Base-by-base conservation (phyloP, 1,140 invertebrate species). In the Cherax quadricarinatus region DNA sequence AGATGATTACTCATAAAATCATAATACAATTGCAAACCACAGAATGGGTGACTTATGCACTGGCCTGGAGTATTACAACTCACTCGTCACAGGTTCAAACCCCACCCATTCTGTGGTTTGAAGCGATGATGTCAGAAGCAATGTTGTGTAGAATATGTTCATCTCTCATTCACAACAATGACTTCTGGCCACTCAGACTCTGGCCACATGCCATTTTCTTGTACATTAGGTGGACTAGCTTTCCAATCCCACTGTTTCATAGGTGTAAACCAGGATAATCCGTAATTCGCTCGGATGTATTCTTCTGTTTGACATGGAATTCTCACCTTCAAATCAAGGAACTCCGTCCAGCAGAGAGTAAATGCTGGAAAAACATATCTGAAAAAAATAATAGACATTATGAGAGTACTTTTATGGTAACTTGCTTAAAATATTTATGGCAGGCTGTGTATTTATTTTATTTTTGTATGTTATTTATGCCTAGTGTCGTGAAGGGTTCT, bases 251-350 rank as follows among this genome's bases (percentile, higher is more conserved):
- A 96, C 3, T 94, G 85, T 87, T 94, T 95, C 7, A 96, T 94
- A 53, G 96, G 96, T 48, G 94, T 94, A 92, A 94, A 94, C 96
- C 96, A 96, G 89, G 96, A 94, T 21, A 94, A 93, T 1, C 96
- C 96, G 94, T 96, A 96, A 94, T 96, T 96, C 9, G 96, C 96
- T 83, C 95, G 94, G 73, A 96, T 95, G 93, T 96, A 96, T 12
- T 94, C 91, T 86, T 95, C 91, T 21, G 96, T 96, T 75, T 96
- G 95, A 94, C 96, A 96, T 41, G 96, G 96, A 51, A 96, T 95
- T 60, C 96, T 95, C 9, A 96, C 95, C 93, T 95, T 95, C 41
- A 96, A 78, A 41, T 95, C 95, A 14, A 96, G 93, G 93, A 96
- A 96, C 86, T 96, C 95, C 14, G 96, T 96, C 96, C 96, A 96